These are phyloP conservation scores for Bubalus kerabau DNA, from an alignment of 2,113 vertebrate species.

Conservation along the genomic window DNA sequence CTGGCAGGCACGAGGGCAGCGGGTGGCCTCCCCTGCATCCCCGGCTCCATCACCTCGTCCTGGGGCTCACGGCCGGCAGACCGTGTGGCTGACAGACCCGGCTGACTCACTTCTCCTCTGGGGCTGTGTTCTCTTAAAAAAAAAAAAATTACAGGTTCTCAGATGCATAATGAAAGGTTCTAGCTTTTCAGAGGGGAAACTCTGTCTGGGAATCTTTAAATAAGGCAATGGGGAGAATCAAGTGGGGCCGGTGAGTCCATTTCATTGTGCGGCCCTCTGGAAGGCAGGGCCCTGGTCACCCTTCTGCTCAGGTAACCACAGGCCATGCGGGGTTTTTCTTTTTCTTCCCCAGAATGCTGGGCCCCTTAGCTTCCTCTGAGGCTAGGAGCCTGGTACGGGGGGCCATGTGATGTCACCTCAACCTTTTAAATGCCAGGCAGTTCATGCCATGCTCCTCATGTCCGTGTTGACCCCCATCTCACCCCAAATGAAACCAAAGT, in stretches of 20 bases:
- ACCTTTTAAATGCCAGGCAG: neutral
- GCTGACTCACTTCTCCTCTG: slow-evolving; percentile 27
- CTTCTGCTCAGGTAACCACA: neutral
- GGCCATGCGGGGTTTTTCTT: neutral
- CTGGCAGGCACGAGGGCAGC: neutral
- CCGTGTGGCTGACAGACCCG: neutral
- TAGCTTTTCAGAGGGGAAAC: slow-evolving; percentile 33
- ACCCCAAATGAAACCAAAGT: fast-evolving
- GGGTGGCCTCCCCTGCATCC: neutral
- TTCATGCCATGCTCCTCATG: fast-evolving
- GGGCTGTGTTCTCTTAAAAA: neutral
- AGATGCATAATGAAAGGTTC: slow-evolving; percentile 71
- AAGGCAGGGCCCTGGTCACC: neutral
- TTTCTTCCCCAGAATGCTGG: neutral
- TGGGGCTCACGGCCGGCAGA: fast-evolving
- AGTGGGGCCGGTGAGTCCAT: neutral
- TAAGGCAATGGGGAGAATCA: neutral
- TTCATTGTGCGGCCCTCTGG: neutral
- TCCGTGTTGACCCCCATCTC: fast-evolving
- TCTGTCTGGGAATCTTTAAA: slow-evolving; percentile 64
- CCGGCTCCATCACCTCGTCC: neutral
- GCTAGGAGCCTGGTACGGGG: neutral
- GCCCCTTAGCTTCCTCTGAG: neutral
- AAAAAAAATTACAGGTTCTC: slow-evolving; percentile 71
- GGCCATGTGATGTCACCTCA: fast-evolving